Evolutionary conservation across 1,140 invertebrate genomes (phyloP).

Genomic region (Listronotus bonariensis): DNA sequence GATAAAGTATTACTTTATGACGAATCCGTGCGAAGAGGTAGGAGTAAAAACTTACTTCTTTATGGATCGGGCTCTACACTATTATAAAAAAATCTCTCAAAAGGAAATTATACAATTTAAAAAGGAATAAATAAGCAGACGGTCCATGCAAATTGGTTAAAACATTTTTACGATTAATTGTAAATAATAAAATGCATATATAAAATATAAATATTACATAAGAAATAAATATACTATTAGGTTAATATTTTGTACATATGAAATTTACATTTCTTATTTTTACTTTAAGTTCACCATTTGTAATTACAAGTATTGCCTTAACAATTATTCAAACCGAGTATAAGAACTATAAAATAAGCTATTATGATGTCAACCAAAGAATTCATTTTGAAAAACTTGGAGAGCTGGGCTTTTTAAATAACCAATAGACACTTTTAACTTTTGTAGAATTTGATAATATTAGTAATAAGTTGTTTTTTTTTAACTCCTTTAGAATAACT

Average conservation of each 20-base stretch:
- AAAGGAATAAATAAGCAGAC: slow-evolving; percentile 11
- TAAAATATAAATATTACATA: too few relatives aligned
- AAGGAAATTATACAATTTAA: slow-evolving; percentile 16
- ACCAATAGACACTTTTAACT: neutral
- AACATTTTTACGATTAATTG: slow-evolving; percentile 14
- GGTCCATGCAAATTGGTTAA: slow-evolving; percentile 26
- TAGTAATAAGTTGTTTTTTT: neutral
- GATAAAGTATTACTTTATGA: slow-evolving; percentile 28
- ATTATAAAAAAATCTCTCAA: neutral
- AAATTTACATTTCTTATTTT: too few relatives aligned
- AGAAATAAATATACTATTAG: too few relatives aligned
- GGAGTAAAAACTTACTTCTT: slow-evolving; percentile 11
- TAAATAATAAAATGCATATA: neutral
- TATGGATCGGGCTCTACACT: slow-evolving; percentile 18
- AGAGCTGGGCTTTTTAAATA: neutral
- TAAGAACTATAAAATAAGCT: neutral
- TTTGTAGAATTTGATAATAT: slow-evolving; percentile 1
- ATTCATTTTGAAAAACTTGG: slow-evolving; percentile 9
- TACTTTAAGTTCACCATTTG: too few relatives aligned
- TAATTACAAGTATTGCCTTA: too few relatives aligned
- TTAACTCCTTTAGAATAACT: slow-evolving; percentile 3
- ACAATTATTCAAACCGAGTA: neutral
- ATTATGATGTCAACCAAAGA: slow-evolving; percentile 3
- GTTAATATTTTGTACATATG: too few relatives aligned
- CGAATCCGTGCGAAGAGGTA: slow-evolving; percentile 13